These are phyloP conservation scores for Andricus grossulariae DNA, from an alignment of 1,140 invertebrate genomes.

Conservation along the genomic window DNA sequence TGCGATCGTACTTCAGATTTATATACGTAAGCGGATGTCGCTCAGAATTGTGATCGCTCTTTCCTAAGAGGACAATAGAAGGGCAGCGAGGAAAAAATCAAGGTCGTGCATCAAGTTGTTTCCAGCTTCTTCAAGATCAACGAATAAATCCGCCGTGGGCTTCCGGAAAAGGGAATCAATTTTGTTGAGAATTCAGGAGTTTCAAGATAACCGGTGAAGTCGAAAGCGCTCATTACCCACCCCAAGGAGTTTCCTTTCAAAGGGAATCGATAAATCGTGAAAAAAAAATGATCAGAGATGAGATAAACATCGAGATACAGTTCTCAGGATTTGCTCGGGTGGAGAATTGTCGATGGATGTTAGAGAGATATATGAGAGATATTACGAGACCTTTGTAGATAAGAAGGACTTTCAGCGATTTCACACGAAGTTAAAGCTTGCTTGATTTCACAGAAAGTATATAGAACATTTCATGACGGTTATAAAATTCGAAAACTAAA, in stretches of 20 bases:
- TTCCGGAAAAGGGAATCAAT: not conserved
- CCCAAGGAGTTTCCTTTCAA: constrained; percentile 17
- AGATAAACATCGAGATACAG: constrained; percentile 29
- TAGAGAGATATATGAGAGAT: constrained; percentile 14
- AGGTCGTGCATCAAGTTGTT: constrained; percentile 8
- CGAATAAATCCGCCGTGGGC: no score
- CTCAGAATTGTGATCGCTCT: not conserved
- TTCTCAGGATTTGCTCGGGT: constrained; percentile 13
- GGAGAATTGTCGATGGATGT: constrained; percentile 5
- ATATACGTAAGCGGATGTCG: not conserved
- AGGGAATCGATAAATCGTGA: constrained; percentile 19
- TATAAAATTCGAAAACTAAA: no score
- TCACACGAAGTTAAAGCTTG: not conserved
- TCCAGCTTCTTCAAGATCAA: no score
- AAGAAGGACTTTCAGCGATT: not conserved
- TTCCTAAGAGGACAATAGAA: not conserved
- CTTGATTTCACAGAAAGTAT: no score
- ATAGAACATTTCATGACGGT: no score
- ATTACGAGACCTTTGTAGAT: not conserved
- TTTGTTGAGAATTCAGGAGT: not conserved
- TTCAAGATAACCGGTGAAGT: constrained; percentile 9
- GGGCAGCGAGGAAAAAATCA: not conserved
- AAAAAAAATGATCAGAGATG: constrained; percentile 14
- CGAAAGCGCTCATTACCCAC: constrained; percentile 24
- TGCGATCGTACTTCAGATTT: not conserved